Evolutionary conservation across 2,888 invertebrate genomes (phyloP).

Genomic region (Luffia ferchaultella): DNA sequence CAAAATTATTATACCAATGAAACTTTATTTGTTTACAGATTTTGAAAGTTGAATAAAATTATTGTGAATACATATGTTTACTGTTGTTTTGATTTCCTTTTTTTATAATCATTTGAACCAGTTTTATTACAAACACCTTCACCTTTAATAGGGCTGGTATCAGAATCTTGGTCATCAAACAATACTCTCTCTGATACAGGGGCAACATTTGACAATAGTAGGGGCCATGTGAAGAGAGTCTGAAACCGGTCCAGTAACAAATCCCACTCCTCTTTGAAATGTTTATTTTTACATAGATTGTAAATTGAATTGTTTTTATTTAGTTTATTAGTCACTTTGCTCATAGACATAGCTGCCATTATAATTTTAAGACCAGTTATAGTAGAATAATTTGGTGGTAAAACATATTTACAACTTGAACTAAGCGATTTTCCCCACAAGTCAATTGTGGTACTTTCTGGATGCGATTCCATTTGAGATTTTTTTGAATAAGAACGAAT

Average conservation of each 20-base stretch:
- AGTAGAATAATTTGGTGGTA: conserved; percentile 41
- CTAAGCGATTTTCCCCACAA: conserved; percentile 9
- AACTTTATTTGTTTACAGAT: no score
- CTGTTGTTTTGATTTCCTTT: not conserved
- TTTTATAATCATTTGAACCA: no score
- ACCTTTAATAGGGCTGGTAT: no score
- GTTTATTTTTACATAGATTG: conserved; percentile 18
- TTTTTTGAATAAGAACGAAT: conserved; percentile 41
- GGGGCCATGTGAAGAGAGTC: conserved; percentile 37
- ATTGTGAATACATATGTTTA: no score
- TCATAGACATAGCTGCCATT: conserved; percentile 23
- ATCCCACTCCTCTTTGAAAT: conserved; percentile 25
- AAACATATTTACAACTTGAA: conserved; percentile 24
- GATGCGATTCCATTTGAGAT: conserved; percentile 12
- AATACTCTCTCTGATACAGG: not conserved
- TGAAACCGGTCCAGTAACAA: conserved; percentile 33
- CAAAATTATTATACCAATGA: not conserved
- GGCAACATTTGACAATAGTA: conserved; percentile 18
- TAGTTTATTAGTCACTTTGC: conserved; percentile 10
- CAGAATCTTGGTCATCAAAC: no score
- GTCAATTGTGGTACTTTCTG: not conserved
- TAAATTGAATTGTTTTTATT: conserved; percentile 22
- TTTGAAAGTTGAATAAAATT: no score
- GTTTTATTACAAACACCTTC: no score
- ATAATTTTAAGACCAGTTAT: conserved; percentile 39